Percentiles rank a stretch among this genome's conserved stretches.
Conservation (phyloP, 2,113 vertebrate genomes). For the Bothrops jararaca region DNA sequence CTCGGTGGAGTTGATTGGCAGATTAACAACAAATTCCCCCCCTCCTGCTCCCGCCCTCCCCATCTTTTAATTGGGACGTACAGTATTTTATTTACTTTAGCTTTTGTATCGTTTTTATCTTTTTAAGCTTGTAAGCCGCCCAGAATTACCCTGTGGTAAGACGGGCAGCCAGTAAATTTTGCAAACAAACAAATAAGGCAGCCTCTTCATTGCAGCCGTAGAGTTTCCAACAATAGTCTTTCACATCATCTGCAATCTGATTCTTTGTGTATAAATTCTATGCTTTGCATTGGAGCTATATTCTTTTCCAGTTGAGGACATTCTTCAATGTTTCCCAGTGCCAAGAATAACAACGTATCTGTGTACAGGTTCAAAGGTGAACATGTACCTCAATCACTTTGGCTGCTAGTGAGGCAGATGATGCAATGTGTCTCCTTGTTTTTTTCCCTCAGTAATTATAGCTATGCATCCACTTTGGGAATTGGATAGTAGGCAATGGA, state of each 20-base stretch:
- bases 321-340: not conserved
- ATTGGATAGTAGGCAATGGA: not conserved
- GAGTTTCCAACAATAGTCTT: not conserved
- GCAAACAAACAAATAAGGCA: not conserved
- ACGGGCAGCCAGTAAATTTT: not conserved
- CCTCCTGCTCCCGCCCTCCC: not conserved
- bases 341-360: not conserved
- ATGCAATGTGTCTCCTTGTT: not conserved
- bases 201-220: not conserved
- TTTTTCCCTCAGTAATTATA: not conserved
- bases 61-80: not conserved
- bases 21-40: not conserved
- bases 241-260: not conserved
- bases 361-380: not conserved
- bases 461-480: not conserved
- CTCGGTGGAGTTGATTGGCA: not conserved
- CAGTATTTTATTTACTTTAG: not conserved
- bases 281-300: not conserved
- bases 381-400: not conserved
- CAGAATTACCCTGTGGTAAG: not conserved
- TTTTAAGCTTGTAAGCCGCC: not conserved
- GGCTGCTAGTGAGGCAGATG: not conserved
- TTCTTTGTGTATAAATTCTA: not conserved
- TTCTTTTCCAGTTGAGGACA: not conserved
- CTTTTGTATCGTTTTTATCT: not conserved